These are phyloP conservation scores for Drosophila imparisetae DNA, from an alignment of 2,888 invertebrate genomes.

Conservation along the genomic window DNA sequence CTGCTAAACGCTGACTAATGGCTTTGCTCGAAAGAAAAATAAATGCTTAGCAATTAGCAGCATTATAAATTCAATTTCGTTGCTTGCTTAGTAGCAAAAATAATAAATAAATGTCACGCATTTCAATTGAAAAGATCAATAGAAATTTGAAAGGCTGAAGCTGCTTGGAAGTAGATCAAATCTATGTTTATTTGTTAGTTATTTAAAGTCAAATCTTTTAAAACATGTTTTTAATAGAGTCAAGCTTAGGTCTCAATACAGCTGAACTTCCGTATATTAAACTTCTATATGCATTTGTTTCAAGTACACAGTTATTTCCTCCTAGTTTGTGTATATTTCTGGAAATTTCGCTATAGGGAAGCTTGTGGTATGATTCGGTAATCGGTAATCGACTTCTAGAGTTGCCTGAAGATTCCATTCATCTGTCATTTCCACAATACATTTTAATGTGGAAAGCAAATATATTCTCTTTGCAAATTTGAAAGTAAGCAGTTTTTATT, in stretches of 20 bases:
- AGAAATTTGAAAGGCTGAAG: not conserved
- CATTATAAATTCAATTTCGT: slow-evolving; percentile 13
- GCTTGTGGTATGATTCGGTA: not conserved
- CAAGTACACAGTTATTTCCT: not conserved
- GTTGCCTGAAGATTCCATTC: not conserved
- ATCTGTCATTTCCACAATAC: slow-evolving; percentile 11
- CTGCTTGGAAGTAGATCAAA: not conserved
- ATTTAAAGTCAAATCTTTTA: not conserved
- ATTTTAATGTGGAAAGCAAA: not conserved
- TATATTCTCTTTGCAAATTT: not conserved
- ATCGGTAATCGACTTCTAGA: slow-evolving; percentile 4
- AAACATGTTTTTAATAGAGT: not conserved
- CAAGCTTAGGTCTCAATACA: not conserved
- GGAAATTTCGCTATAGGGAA: not conserved
- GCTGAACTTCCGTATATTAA: not conserved
- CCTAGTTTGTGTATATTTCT: not conserved
- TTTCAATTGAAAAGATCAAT: slow-evolving; percentile 20
- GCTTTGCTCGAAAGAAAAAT: slow-evolving; percentile 19
- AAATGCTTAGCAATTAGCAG: slow-evolving; percentile 56
- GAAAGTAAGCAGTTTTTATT: not conserved
- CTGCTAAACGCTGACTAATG: slow-evolving; percentile 47
- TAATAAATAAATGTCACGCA: slow-evolving; percentile 38
- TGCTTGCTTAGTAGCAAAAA: not conserved
- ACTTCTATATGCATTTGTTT: not conserved
- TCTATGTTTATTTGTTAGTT: not conserved